Evolutionary conservation across 2,797 vertebrate species (phyloP).

Genomic region (Galaxias olidus): DNA sequence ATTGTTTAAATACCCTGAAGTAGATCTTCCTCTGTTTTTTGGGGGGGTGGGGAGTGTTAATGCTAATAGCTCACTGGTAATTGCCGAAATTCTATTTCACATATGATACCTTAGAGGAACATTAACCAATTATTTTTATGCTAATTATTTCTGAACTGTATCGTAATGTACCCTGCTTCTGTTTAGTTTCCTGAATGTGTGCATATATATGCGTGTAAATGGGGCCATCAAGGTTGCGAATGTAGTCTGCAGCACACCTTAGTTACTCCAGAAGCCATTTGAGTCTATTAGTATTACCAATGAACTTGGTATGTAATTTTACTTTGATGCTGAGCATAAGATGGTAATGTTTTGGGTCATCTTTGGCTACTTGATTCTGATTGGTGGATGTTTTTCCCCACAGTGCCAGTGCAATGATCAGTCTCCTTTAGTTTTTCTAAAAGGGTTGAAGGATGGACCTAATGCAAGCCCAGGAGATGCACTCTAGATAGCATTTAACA

Average conservation of each 20-base stretch:
- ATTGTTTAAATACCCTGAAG: slow-evolving; percentile 3
- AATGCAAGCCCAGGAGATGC: slow-evolving; percentile 6
- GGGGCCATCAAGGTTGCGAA: slow-evolving; percentile 22
- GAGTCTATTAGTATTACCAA: background rate
- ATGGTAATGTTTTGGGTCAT: background rate
- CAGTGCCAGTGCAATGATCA: background rate
- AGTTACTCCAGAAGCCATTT: too few species aligned
- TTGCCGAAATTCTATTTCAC: slow-evolving; percentile 19
- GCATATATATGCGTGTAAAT: slow-evolving; percentile 21
- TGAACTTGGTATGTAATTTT: too few species aligned
- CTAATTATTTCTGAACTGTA: slow-evolving; percentile 14
- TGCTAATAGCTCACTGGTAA: slow-evolving; percentile 24
- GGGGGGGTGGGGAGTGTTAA: background rate
- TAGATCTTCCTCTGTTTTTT: slow-evolving; percentile 7
- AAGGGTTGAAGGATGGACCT: background rate
- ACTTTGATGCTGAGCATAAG: slow-evolving; percentile 5
- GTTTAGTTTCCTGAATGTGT: slow-evolving; percentile 7
- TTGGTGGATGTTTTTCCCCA: too few species aligned
- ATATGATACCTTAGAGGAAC: slow-evolving; percentile 20
- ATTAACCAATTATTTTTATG: slow-evolving; percentile 33
- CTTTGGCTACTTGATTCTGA: background rate
- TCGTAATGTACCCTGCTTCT: slow-evolving; percentile 17
- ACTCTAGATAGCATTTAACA: slow-evolving; percentile 21
- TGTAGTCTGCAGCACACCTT: background rate
- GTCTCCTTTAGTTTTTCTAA: background rate